phyloP scores from a whole-genome alignment of 2,113 vertebrate species.

The Peucedramus taeniatus region DNA sequence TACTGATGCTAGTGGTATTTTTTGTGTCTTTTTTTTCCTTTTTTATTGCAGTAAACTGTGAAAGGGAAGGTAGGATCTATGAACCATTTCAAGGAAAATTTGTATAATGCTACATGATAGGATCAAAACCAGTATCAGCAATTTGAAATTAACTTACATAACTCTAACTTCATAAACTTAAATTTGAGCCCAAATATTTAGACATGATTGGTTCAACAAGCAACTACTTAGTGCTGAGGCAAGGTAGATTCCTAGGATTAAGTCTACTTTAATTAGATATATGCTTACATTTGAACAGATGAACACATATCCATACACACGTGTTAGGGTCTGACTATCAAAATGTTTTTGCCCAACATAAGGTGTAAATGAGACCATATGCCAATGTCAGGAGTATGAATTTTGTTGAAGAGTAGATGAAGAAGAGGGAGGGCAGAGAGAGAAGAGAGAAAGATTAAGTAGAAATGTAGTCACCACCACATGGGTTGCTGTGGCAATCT shows the following conservation, averaged over 20 bases:
- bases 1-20: neutral
- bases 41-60: neutral
- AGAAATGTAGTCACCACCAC: neutral
- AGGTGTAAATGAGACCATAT: neutral
- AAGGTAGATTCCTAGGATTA: neutral
- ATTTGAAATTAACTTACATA: neutral
- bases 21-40: neutral
- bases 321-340: fast-evolving
- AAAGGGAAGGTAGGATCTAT: neutral
- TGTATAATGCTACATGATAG: neutral
- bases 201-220: neutral
- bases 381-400: neutral
- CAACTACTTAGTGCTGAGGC: neutral
- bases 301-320: neutral
- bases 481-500: fast-evolving
- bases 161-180: neutral
- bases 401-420: neutral
- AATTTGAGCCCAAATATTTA: neutral
- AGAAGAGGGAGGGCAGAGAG: neutral
- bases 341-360: neutral
- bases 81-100: neutral
- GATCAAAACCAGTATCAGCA: neutral
- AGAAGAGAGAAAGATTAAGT: neutral
- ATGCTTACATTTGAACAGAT: neutral
- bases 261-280: neutral